Percentiles rank a stretch among this genome's conserved stretches.
phyloP scores from a whole-genome alignment of 2,797 vertebrate genomes.

The Tragopan temminckii region DNA sequence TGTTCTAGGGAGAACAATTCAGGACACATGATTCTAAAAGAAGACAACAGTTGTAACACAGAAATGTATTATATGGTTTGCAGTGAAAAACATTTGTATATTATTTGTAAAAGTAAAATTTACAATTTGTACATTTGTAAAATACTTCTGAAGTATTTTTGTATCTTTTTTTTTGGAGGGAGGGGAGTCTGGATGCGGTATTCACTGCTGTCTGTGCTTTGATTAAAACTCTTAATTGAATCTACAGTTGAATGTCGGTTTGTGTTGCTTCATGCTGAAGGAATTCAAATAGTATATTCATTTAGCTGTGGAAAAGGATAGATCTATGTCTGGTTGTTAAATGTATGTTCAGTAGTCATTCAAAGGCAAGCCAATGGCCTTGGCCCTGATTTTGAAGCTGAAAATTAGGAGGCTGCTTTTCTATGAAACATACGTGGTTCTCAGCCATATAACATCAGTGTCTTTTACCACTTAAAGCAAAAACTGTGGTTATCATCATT shows the following conservation, averaged over 20 bases:
- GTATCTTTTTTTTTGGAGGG: background rate
- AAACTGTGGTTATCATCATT: background rate
- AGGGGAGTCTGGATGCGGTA: background rate
- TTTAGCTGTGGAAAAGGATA: background rate
- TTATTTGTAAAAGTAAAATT: constrained; percentile 39
- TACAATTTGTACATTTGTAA: constrained; percentile 9
- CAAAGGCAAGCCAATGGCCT: background rate
- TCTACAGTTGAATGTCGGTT: background rate
- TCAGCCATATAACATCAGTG: background rate
- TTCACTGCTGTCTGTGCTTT: background rate
- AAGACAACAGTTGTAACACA: background rate
- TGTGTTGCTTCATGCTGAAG: constrained; percentile 1
- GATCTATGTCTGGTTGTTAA: background rate
- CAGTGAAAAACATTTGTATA: background rate
- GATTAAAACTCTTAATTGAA: constrained; percentile 51
- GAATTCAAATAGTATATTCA: background rate
- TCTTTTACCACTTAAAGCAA: background rate
- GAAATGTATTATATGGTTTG: background rate
- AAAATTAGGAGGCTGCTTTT: background rate
- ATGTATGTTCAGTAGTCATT: background rate
- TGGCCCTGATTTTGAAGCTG: background rate
- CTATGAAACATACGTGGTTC: background rate
- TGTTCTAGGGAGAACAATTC: background rate
- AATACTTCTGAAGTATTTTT: constrained; percentile 15
- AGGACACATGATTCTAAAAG: constrained; percentile 1